Evolutionary conservation across 2,888 invertebrate genomes (phyloP).

Genomic region (Crepidodera aurea): DNA sequence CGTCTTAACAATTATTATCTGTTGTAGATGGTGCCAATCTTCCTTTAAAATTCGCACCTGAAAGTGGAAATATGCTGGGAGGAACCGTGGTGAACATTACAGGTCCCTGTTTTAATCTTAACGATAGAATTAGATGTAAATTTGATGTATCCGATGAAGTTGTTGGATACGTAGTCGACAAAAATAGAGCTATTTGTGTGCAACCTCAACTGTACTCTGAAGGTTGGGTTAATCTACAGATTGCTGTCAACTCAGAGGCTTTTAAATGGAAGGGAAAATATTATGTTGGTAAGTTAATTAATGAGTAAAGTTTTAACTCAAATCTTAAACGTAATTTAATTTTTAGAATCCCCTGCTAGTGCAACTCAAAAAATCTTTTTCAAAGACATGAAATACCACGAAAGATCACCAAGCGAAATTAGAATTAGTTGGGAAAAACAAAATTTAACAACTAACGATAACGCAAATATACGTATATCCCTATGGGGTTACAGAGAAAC

Average conservation of each 20-base stretch:
- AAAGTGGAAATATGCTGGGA: conserved; percentile 97
- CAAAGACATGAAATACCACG: conserved; percentile 74
- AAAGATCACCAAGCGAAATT: conserved; percentile 76
- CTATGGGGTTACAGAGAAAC: conserved; percentile 91
- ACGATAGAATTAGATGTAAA: conserved; percentile 80
- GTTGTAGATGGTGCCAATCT: conserved; percentile 79
- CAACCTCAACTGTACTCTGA: conserved; percentile 88
- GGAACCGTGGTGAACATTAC: conserved; percentile 96
- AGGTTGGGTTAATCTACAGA: conserved; percentile 86
- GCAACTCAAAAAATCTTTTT: conserved; percentile 88
- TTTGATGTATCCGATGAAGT: conserved; percentile 82
- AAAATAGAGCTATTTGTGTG: conserved; percentile 87
- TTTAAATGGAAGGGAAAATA: conserved; percentile 91
- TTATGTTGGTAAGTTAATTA: conserved; percentile 85
- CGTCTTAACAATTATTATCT: too few species aligned
- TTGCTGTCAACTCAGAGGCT: conserved; percentile 82
- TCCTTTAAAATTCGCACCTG: conserved; percentile 88
- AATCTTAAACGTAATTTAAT: conserved; percentile 1
- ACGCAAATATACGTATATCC: conserved; percentile 80
- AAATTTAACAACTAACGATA: conserved; percentile 83
- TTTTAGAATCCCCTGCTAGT: conserved; percentile 84
- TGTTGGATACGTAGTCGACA: conserved; percentile 77
- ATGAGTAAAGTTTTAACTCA: conserved; percentile 64
- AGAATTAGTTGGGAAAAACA: conserved; percentile 84
- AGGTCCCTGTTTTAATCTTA: conserved; percentile 88